Conservation (phyloP, 2,113 vertebrate species). For the Tupaia chinensis region DNA sequence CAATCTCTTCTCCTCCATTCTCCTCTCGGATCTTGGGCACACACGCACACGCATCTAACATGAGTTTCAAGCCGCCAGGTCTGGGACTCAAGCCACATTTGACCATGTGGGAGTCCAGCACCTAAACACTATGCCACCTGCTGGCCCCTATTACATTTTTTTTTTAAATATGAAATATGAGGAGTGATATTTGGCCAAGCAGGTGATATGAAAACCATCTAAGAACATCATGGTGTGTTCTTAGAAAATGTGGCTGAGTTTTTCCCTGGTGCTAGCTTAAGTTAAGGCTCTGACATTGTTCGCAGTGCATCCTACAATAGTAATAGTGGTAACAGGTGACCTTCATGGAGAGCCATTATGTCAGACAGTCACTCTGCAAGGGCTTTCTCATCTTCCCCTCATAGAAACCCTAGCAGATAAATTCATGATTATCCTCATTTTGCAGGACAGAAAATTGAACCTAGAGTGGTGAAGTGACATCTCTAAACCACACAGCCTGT, state of each 20-base stretch:
- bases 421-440: neutral
- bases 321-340: neutral
- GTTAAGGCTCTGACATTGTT: neutral
- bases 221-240: neutral
- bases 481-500: neutral
- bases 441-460: neutral
- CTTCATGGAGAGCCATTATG: neutral
- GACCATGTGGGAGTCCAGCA: too few relatives aligned
- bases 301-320: neutral
- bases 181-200: neutral
- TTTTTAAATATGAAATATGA: neutral
- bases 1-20: too few relatives aligned
- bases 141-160: too few relatives aligned
- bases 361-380: neutral
- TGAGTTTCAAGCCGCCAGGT: too few relatives aligned
- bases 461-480: neutral
- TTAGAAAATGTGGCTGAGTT: neutral
- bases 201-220: constrained; percentile 1
- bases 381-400: neutral
- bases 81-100: too few relatives aligned
- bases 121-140: too few relatives aligned
- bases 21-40: too few relatives aligned
- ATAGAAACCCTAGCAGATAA: neutral
- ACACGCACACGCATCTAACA: too few relatives aligned
- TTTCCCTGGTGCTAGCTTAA: neutral